A percentile compares a stretch with the other conserved stretches of the same genome.
These are phyloP conservation scores for Agriotes lineatus DNA, from an alignment of 2,888 invertebrate genomes.

Conservation along the genomic window DNA sequence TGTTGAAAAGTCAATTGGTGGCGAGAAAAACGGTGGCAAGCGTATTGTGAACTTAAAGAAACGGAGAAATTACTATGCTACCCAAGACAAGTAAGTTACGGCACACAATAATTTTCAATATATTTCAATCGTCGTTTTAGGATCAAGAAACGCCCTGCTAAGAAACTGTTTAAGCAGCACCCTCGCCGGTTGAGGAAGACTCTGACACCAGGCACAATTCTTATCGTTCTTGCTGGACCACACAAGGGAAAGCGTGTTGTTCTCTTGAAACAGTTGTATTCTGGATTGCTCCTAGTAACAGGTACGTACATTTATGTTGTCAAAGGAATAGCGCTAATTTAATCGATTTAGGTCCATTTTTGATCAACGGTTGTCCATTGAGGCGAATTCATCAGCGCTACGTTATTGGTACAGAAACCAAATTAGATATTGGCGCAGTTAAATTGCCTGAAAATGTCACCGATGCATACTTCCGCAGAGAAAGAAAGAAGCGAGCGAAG, in stretches of 20 bases:
- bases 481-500: conserved; percentile 85
- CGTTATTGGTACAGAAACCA: conserved; percentile 94
- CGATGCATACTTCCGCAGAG: conserved; percentile 94
- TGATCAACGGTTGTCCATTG: conserved; percentile 94
- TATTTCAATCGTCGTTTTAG: conserved; percentile 60
- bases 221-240: conserved; percentile 93
- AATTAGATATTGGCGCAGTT: conserved; percentile 83
- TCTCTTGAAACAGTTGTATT: conserved; percentile 85
- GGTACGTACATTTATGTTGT: too few relatives aligned
- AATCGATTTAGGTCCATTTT: conserved; percentile 83
- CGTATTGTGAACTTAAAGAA: conserved; percentile 86
- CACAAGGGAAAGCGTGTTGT: conserved; percentile 99
- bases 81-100: conserved; percentile 79
- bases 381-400: conserved; percentile 95
- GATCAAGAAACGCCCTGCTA: conserved; percentile 78
- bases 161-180: conserved; percentile 85
- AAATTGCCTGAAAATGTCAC: conserved; percentile 88
- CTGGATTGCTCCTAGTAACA: conserved; percentile 93
- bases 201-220: conserved; percentile 91
- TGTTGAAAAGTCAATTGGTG: conserved; percentile 89
- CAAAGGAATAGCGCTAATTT: too few relatives aligned
- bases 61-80: conserved; percentile 84
- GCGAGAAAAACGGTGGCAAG: conserved; percentile 95
- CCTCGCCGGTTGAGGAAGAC: conserved; percentile 79
- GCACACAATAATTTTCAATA: too few relatives aligned